Evolutionary conservation across 1,140 invertebrate genomes (phyloP), one percentile per base, ranked within the genome.

Genomic region (Musca vetustissima): DNA sequence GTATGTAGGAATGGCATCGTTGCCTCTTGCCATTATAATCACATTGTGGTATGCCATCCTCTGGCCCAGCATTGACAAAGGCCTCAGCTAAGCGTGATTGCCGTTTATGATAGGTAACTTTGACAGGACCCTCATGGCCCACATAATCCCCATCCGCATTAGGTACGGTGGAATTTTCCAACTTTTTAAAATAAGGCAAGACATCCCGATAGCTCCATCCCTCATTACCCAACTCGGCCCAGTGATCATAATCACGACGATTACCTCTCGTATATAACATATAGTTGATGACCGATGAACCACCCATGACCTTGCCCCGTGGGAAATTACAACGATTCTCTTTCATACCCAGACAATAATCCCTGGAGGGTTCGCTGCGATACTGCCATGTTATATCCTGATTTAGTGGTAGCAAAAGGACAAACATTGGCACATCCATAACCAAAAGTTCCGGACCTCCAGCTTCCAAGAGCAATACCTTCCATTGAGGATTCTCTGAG

Each of bases 251-350:
- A 76, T 96, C 92, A 11, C 77, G 74, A 6, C 87, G 83, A 75
- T 92, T 83, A 6, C 94, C 93, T 73, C 95, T 17, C 0, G 93
- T 92, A 72, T 95, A 95, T 49, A 96, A 93, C 95, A 97, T 94
- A 70, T 94, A 95, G 77, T 97, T 96, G 0, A 97, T 81, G 0
- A 92, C 91, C 53, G 91, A 93, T 0, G 91, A 93, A 1, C 95
- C 94, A 9, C 94, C 94, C 74, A 93, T 86, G 0, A 92, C 90
- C 79, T 92, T 93, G 2, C 91, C 91, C 61, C 90, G 83, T 0
- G 92, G 90, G 88, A 88, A 92, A 67, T 90, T 88, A 76, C 92
- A 88, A 25, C 83, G 84, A 69, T 85, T 85, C 22, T 84, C 84
- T 55, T 85, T 83, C 73, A 85, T 85, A 0, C 85, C 81, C 28